Conservation (phyloP, 2,888 invertebrate species). For the Nezara viridula region DNA sequence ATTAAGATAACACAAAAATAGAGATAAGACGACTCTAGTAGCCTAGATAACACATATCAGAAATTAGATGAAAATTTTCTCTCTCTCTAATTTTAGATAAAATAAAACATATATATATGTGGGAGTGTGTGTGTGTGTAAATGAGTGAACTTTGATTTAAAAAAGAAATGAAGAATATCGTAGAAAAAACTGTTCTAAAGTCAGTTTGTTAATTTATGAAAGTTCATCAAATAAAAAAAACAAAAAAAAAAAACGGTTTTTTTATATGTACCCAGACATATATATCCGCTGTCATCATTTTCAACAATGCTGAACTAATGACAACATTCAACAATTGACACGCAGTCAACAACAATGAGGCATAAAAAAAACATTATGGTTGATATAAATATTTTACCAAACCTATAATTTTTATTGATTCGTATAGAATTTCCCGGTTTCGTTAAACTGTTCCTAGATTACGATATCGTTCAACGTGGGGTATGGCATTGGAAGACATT, state of each 20-base stretch:
- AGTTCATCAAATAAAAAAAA: no score
- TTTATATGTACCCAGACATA: no score
- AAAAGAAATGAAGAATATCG: no score
- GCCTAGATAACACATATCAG: slow-evolving; percentile 19
- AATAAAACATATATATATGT: background rate
- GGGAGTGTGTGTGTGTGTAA: background rate
- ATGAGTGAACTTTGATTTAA: background rate
- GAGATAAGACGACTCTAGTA: background rate
- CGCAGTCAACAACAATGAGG: no score
- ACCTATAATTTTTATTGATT: background rate
- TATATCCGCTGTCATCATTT: no score
- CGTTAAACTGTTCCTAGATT: background rate
- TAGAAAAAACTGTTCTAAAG: no score
- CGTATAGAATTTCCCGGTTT: background rate
- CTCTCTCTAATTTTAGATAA: background rate
- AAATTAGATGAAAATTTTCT: background rate
- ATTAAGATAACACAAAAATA: slow-evolving; percentile 18
- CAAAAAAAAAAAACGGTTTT: no score
- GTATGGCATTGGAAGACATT: background rate
- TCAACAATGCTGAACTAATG: no score
- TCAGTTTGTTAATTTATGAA: no score
- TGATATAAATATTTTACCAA: no score
- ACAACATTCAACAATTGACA: no score
- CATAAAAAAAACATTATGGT: no score
- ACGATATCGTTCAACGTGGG: background rate